A percentile compares a stretch with the other conserved stretches of the same genome.
These are phyloP conservation scores for Toxonevra muliebris DNA, from an alignment of 2,888 invertebrate species.

Conservation along the genomic window DNA sequence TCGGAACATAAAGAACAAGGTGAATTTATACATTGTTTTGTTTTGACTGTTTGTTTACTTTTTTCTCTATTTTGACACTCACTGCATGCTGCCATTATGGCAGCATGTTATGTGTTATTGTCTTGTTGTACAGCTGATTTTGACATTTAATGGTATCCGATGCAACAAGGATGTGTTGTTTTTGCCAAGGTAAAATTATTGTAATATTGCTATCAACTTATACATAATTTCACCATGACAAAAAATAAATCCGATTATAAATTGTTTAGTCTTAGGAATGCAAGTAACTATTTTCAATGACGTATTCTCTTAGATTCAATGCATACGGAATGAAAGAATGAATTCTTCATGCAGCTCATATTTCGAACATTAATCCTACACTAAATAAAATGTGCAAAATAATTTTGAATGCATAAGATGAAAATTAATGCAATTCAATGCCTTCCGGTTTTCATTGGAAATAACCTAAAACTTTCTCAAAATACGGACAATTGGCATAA, in stretches of 20 bases:
- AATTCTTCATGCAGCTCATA: slow-evolving; percentile 46
- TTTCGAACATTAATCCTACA: slow-evolving; percentile 43
- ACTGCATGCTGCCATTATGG: too few relatives aligned
- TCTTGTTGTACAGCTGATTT: too few relatives aligned
- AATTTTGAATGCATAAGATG: slow-evolving; percentile 27
- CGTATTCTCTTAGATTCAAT: not conserved
- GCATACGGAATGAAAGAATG: slow-evolving; percentile 45
- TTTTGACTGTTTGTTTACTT: too few relatives aligned
- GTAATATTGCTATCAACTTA: too few relatives aligned
- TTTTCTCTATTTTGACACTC: too few relatives aligned
- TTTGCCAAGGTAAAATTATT: too few relatives aligned
- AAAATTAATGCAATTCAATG: slow-evolving; percentile 30
- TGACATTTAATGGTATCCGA: too few relatives aligned
- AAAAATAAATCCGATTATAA: not conserved
- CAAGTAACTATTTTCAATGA: slow-evolving; percentile 19
- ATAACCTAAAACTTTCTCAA: slow-evolving; percentile 29
- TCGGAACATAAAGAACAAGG: too few relatives aligned
- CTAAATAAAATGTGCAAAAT: slow-evolving; percentile 41
- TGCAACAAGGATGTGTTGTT: too few relatives aligned
- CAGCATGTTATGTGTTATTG: too few relatives aligned
- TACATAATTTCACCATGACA: too few relatives aligned
- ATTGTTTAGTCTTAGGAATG: not conserved
- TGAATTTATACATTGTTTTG: too few relatives aligned
- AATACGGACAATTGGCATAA: slow-evolving; percentile 27
- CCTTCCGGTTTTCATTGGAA: not conserved